phyloP scores from a whole-genome alignment of 2,888 invertebrate genomes.

The Tetragonula carbonaria region DNA sequence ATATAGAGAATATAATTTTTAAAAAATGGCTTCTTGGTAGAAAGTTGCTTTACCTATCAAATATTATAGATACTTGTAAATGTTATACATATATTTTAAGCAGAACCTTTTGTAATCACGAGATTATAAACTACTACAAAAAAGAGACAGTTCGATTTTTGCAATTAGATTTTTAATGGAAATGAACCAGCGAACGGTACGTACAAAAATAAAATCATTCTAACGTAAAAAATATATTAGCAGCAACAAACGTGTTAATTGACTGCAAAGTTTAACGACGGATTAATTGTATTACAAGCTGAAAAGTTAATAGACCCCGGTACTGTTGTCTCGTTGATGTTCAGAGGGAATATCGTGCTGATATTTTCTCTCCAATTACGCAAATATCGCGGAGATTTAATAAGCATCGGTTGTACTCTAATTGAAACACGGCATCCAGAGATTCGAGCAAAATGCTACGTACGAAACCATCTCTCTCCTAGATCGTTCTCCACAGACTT shows the following conservation, averaged over 20 bases:
- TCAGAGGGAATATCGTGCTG: slow-evolving; percentile 3
- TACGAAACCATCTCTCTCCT: neutral
- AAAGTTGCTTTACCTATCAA: no score
- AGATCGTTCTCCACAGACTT: slow-evolving; percentile 10
- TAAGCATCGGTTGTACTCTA: slow-evolving; percentile 21
- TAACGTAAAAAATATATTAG: neutral
- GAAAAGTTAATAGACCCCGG: slow-evolving; percentile 3
- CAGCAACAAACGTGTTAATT: neutral
- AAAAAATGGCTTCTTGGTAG: no score
- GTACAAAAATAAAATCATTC: neutral
- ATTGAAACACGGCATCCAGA: neutral
- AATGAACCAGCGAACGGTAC: no score
- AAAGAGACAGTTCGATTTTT: no score
- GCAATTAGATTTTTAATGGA: no score
- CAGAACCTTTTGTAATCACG: no score
- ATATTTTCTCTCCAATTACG: slow-evolving; percentile 40
- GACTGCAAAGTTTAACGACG: neutral
- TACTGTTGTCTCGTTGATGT: slow-evolving; percentile 2
- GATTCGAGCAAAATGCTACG: neutral
- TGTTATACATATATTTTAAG: no score
- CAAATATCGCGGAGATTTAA: slow-evolving; percentile 31
- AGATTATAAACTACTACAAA: no score
- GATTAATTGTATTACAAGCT: neutral
- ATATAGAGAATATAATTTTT: no score
- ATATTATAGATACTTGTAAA: no score